Evolutionary conservation across 2,113 vertebrate species (phyloP), one percentile per base, ranked within the genome.

Genomic region (Pogona vitticeps): DNA sequence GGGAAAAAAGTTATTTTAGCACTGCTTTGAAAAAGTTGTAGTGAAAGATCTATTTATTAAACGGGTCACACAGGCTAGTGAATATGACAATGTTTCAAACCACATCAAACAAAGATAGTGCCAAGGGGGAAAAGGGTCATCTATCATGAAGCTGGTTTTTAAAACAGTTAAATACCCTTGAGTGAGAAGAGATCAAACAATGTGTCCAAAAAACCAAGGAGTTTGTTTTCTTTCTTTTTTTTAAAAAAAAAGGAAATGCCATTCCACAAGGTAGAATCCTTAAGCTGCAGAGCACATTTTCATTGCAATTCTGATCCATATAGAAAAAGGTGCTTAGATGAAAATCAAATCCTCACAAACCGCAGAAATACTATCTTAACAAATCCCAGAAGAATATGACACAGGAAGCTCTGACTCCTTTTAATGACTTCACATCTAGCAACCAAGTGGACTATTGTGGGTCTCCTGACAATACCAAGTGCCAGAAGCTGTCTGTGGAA

Each of bases 401-500:
- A 71, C 31, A 21, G 36, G 36, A 6, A 80, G 1, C 71, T 70
- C 73, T 61, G 56, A 71, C 52, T 81, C 83, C 23, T 83, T 88
- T 83, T 81, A 85, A 85, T 84, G 12, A 80, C 31, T 88, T 2
- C 4, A 38, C 13, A 46, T 77, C 13, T 33, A 31, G 7, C 2
- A 89, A 33, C 67, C 56, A 86, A 91, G 23, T 40, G 82, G 7
- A 83, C 77, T 89, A 75, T 2, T 31, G 40, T 76, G 61, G 4
- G 26, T 82, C 71, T 36, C 61, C 78, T 67, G 21, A 84, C 52
- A 89, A 71, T 79, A 79, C 38, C 56, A 72, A 42, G 67, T 36
- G 36, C 20, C 46, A 85, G 71, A 6, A 80, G 36, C 13, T 71
- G 85, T 5, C n/a, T 88, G 17, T 80, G 78, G 90, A 86, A 89